These are phyloP conservation scores for Lumbricus terrestris DNA, from an alignment of 2,888 invertebrate genomes.

Conservation along the genomic window DNA sequence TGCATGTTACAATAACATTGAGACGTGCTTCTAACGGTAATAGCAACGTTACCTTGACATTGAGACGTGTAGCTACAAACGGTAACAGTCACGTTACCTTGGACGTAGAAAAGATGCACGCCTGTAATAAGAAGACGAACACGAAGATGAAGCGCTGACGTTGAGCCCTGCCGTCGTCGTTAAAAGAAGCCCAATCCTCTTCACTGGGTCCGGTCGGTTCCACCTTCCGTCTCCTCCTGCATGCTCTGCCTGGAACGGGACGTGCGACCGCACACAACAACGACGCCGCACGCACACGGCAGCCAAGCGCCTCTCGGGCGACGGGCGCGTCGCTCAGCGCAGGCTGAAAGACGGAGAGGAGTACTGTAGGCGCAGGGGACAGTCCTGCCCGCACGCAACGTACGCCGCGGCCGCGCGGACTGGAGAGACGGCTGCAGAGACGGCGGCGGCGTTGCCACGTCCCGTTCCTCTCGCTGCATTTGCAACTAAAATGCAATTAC, in stretches of 20 bases:
- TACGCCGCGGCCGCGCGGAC: too few relatives aligned
- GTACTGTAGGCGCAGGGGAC: background rate
- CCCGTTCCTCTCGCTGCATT: conserved; percentile 5
- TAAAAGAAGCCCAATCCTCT: background rate
- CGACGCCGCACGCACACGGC: too few relatives aligned
- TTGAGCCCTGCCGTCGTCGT: background rate
- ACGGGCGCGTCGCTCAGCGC: background rate
- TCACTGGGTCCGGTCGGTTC: background rate
- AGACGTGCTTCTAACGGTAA: too few relatives aligned
- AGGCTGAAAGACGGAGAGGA: background rate
- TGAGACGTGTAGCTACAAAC: too few relatives aligned
- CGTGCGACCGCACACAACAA: background rate
- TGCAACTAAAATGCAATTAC: conserved; percentile 16
- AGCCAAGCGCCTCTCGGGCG: background rate
- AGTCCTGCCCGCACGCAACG: too few relatives aligned
- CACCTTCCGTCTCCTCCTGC: background rate
- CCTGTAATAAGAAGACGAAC: background rate
- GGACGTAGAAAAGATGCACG: background rate
- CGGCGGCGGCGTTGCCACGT: background rate
- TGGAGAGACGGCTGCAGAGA: background rate
- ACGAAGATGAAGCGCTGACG: background rate
- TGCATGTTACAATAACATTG: too few relatives aligned
- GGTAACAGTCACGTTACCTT: background rate
- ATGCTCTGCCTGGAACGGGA: background rate
- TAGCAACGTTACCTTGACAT: too few relatives aligned